Evolutionary conservation across 2,113 vertebrate species (phyloP).

Genomic region (Triplophysa rosa): DNA sequence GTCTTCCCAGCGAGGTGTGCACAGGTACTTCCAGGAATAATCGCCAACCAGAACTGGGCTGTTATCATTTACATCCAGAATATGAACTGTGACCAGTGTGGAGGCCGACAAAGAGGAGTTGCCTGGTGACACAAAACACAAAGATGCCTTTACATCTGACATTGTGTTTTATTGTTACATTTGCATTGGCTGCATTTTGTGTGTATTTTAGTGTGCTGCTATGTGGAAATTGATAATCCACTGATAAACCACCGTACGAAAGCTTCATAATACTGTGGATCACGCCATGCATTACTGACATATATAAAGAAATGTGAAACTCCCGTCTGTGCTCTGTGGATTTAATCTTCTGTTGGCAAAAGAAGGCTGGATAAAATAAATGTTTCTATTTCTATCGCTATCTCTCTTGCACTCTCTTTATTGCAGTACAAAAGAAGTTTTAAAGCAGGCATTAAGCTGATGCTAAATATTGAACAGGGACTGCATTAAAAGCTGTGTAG

Average conservation of each 20-base stretch:
- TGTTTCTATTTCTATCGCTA: neutral
- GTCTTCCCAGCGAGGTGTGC: slow-evolving; percentile 78
- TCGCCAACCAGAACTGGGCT: slow-evolving; percentile 76
- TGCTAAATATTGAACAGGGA: neutral
- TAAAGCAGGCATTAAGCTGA: slow-evolving; percentile 16
- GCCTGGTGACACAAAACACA: slow-evolving; percentile 58
- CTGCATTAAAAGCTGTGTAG: neutral
- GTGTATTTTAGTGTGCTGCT: neutral
- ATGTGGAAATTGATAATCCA: neutral
- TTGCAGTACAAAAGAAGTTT: neutral
- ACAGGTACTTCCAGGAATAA: slow-evolving; percentile 80
- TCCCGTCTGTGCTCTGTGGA: neutral
- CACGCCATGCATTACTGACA: neutral
- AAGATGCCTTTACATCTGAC: too few relatives aligned
- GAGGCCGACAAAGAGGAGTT: slow-evolving; percentile 75
- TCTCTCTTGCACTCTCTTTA: neutral
- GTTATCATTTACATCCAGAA: slow-evolving; percentile 80
- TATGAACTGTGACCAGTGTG: slow-evolving; percentile 76
- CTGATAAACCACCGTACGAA: neutral
- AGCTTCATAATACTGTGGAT: neutral
- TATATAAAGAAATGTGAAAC: slow-evolving; percentile 12
- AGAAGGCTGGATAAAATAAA: neutral
- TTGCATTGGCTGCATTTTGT: neutral
- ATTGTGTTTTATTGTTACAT: neutral
- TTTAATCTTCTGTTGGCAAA: slow-evolving; percentile 3